Percentiles rank a stretch among this genome's conserved stretches.
These are phyloP conservation scores for Tyrannus savana DNA, from an alignment of 2,113 vertebrate genomes.

Conservation along the genomic window DNA sequence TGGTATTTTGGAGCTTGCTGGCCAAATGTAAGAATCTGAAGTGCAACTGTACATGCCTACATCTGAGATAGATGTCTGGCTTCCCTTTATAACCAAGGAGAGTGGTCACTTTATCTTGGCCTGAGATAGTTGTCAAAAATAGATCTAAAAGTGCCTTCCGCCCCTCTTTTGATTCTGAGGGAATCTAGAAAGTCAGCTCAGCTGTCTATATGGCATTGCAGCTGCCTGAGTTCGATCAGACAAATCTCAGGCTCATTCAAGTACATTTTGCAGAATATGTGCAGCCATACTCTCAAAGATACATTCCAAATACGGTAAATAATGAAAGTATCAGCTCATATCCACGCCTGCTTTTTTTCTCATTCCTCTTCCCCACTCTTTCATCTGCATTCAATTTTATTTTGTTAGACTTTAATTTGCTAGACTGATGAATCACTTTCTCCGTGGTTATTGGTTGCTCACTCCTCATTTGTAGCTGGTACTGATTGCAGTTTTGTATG, in stretches of 20 bases:
- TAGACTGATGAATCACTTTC: conserved; percentile 25
- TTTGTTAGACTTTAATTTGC: conserved; percentile 25
- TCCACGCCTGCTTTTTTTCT: not conserved
- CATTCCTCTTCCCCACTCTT: not conserved
- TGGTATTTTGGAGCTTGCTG: not conserved
- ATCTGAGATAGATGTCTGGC: not conserved
- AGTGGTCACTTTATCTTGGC: not conserved
- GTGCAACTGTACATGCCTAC: not conserved
- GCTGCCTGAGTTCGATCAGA: not conserved
- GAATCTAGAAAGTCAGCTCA: not conserved
- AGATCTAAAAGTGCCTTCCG: not conserved
- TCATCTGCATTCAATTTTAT: not conserved
- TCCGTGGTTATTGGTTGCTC: not conserved
- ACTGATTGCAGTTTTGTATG: not conserved
- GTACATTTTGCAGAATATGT: not conserved
- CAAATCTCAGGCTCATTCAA: not conserved
- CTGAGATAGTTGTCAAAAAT: not conserved
- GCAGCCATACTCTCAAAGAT: not conserved
- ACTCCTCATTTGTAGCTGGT: not conserved
- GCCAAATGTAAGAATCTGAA: not conserved
- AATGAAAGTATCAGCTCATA: not conserved
- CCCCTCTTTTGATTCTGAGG: not conserved
- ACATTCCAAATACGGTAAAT: not conserved
- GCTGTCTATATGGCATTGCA: not conserved
- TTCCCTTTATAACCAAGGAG: not conserved